Conservation (phyloP, 2,888 invertebrate genomes). For the Drosophila ochracea region DNA sequence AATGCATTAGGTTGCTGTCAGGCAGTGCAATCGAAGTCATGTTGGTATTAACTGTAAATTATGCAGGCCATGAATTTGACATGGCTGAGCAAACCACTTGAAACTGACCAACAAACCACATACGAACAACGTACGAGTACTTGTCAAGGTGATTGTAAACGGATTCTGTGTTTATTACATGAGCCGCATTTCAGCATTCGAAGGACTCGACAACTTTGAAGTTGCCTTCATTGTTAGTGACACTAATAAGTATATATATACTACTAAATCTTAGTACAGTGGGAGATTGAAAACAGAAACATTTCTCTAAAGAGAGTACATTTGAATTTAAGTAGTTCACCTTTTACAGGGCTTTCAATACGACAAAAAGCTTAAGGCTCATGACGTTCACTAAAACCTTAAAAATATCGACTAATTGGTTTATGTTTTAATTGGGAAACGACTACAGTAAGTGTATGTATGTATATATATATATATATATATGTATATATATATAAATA, state of each 20-base stretch:
- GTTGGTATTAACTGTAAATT: slow-evolving; percentile 74
- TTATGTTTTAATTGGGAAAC: not conserved
- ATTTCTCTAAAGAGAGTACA: not conserved
- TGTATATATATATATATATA: not conserved
- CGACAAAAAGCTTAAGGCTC: not conserved
- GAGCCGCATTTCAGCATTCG: slow-evolving; percentile 63
- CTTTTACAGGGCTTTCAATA: not conserved
- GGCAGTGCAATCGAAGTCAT: slow-evolving; percentile 71
- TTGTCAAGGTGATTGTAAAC: slow-evolving; percentile 71
- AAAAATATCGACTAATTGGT: not conserved
- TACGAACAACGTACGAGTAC: slow-evolving; percentile 33
- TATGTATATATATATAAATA: not conserved
- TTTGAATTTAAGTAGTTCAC: not conserved
- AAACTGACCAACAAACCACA: slow-evolving; percentile 45
- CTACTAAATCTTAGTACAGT: slow-evolving; percentile 1
- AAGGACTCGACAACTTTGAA: slow-evolving; percentile 44
- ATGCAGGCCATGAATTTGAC: slow-evolving; percentile 73
- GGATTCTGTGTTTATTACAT: slow-evolving; percentile 74
- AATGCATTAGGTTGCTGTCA: slow-evolving; percentile 68
- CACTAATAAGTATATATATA: slow-evolving; percentile 45
- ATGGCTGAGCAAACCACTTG: slow-evolving; percentile 68
- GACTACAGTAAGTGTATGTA: not conserved
- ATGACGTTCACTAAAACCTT: not conserved
- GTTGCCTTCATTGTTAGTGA: slow-evolving; percentile 29
- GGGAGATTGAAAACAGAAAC: not conserved